Base-by-base conservation (phyloP, 2,888 invertebrate genomes). In the Maniola hyperantus region DNA sequence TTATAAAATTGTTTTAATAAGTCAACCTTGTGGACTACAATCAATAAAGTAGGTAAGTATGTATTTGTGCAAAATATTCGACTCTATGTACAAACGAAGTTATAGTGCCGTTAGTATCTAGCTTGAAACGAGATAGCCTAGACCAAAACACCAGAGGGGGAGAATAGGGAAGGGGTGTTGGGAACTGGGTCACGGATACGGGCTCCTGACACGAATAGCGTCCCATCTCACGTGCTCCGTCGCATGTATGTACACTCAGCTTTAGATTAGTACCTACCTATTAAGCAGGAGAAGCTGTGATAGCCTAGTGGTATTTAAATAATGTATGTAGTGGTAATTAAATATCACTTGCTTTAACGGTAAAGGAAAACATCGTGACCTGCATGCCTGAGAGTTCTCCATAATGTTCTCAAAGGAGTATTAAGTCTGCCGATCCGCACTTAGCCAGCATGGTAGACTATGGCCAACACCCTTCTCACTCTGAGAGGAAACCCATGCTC, bases 171-270 rank as follows among this genome's bases (percentile, higher is more conserved):
- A 82, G 69, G 69, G 61, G 61, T 85, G 87, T 87, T 85, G 79
- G 87, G 72, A 91, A 90, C 79, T 91, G 79, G 91, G 91, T 91
- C 91, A 91, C 87, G 89, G 91, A 88, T 90, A 87, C 88, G 85
- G 79, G 83, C 85, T 87, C 87, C 91, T 88, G 90, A 91, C 91
- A 89, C 90, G 86, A 89, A 91, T 90, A 89, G 84, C 87, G 85
- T 81, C 83, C 86, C 84, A 70, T 66, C 70, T 70, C 89, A 85
- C 88, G 89, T 87, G 88, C 33, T 39, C 42, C 42, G 53, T 20
- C 61, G 61, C 18, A 61, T 61, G 36, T 53, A 62, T 44, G 33
- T 42, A 46, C 44, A 20, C 39, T 58, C 42, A 7, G 39, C 57
- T 26, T 11, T 42, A 58, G 11, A 13, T 42, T 15, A 4, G 18